Evolutionary conservation across 2,113 vertebrate genomes (phyloP).

Genomic region (Semnornis frantzii): DNA sequence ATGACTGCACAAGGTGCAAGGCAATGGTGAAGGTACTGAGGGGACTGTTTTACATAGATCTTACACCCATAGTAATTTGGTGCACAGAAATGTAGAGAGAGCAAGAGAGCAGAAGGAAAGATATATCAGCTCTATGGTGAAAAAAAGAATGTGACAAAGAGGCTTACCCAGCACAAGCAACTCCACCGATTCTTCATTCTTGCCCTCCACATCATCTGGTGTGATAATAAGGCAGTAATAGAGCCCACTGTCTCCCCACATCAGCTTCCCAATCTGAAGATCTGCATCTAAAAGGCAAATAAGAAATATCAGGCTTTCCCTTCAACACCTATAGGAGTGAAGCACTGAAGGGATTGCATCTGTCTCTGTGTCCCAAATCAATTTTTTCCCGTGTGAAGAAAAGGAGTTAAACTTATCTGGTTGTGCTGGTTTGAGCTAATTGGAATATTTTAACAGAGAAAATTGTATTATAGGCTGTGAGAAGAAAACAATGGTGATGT

Average conservation of each 20-base stretch:
- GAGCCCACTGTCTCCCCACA: conserved; percentile 98
- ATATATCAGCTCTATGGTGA: background rate
- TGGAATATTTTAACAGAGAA: too few species aligned
- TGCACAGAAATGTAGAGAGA: background rate
- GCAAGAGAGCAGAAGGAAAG: background rate
- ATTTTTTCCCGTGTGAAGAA: background rate
- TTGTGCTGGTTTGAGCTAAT: too few species aligned
- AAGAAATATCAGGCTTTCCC: background rate
- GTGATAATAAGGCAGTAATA: conserved; percentile 94
- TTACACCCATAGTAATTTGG: conserved; percentile 31
- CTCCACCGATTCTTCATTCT: conserved; percentile 90
- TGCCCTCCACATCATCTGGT: conserved; percentile 91
- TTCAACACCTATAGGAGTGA: background rate
- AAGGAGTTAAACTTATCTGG: background rate
- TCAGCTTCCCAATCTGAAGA: conserved; percentile 90
- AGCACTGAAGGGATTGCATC: background rate
- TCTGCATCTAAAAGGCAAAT: conserved; percentile 85
- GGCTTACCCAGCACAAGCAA: conserved; percentile 91
- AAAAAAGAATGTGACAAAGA: background rate
- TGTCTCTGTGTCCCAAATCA: background rate
- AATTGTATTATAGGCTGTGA: too few species aligned
- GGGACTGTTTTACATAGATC: conserved; percentile 1
- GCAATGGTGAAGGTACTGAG: background rate
- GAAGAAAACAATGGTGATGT: too few species aligned
- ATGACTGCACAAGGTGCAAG: conserved; percentile 53